These are phyloP conservation scores for Lepilemur septentrionalis DNA, from an alignment of 2,797 vertebrate genomes.

Conservation along the genomic window DNA sequence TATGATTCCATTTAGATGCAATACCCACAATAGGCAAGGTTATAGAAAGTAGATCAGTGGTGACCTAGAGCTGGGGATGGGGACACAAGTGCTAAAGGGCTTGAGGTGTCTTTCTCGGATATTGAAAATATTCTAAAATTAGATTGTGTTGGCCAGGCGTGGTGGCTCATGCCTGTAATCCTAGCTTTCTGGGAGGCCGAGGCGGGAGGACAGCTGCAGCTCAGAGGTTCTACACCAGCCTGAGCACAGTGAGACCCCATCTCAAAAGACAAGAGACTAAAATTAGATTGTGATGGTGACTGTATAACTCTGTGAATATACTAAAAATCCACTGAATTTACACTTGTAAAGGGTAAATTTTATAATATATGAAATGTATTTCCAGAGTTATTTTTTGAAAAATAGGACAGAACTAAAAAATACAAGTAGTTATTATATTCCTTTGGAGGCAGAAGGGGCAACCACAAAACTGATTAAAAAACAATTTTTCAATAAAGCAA, in stretches of 20 bases:
- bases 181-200: no score
- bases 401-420: background rate
- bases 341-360: background rate
- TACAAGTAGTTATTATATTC: background rate
- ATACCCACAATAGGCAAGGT: background rate
- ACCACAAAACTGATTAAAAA: background rate
- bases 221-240: no score
- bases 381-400: background rate
- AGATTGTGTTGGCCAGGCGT: background rate
- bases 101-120: background rate
- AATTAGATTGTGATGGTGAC: background rate
- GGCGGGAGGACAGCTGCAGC: no score
- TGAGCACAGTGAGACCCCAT: no score
- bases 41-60: background rate
- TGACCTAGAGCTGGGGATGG: background rate
- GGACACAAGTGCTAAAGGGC: background rate
- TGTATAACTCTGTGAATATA: slow-evolving; percentile 2
- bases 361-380: background rate
- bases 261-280: background rate
- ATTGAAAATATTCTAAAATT: slow-evolving; percentile 5
- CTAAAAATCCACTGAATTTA: background rate
- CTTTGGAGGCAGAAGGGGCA: background rate
- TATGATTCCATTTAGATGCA: slow-evolving; percentile 1
- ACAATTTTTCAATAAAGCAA: slow-evolving; percentile 10
- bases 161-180: no score